A percentile compares a stretch with the other conserved stretches of the same genome.
These are phyloP conservation scores for Paramormyrops hopkinsi DNA, from an alignment of 2,797 vertebrate species.

Conservation along the genomic window DNA sequence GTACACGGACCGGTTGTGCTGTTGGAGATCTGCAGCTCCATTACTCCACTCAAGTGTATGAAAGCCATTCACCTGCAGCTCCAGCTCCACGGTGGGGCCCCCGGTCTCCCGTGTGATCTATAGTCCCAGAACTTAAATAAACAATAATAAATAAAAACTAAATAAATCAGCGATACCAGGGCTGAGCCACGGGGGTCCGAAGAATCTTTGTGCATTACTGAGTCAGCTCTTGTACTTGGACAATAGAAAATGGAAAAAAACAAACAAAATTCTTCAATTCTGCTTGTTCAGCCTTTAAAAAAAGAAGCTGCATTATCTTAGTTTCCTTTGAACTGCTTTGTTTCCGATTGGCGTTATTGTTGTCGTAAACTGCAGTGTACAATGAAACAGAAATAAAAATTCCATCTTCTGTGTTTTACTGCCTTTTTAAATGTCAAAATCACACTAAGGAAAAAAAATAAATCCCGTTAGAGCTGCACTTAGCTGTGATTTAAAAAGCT, in stretches of 20 bases:
- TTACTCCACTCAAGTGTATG: neutral
- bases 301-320: neutral
- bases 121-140: neutral
- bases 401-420: neutral
- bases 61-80: neutral
- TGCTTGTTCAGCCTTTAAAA: neutral
- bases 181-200: neutral
- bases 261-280: neutral
- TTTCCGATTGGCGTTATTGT: neutral
- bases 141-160: constrained; percentile 12
- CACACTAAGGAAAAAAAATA: neutral
- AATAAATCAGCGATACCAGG: neutral
- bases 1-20: neutral
- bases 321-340: neutral
- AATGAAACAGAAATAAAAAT: neutral
- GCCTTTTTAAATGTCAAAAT: neutral
- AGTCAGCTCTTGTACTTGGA: constrained; percentile 4
- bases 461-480: neutral
- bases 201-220: neutral
- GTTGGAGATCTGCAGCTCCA: neutral
- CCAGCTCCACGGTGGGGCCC: no score
- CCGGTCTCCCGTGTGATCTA: neutral
- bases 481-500: neutral
- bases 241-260: neutral
- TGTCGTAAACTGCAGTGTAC: neutral